Base-by-base conservation (phyloP, 2,888 invertebrate genomes). In the Drosophila colorata region DNA sequence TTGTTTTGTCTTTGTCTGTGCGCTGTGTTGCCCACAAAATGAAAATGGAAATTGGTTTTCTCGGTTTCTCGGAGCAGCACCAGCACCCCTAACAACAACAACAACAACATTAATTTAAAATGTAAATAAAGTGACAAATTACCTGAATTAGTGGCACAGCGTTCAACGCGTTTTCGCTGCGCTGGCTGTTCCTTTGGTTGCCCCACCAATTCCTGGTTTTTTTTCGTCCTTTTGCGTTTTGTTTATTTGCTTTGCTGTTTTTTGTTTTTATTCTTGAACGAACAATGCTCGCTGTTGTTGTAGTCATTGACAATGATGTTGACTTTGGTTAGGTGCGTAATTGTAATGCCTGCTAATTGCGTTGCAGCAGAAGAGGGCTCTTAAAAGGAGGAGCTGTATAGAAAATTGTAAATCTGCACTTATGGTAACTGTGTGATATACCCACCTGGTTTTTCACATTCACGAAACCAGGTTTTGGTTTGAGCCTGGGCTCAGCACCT, bases 61-160 rank as follows among this genome's bases (percentile, higher is more conserved):
- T 86, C 81, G 81, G 79, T 83, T 83, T 66, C 74, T 72, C 69
- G 66, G 65, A 59, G 56, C 57, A 69, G 20, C 55, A 67, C 20
- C 55, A 55, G 35, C 56, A 63, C 9, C 33, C 11, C 2, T 2
- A 31, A 8, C 63, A 49, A 31, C 55, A 63, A 18, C 60, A 75
- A 70, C 64, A 73, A 56, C 67, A 74, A 76, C 78, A 86, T 79
- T 79, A 74, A 84, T 86, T 85, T 87, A 69, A 85, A 85, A 85
- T 87, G 87, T 85, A 85, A 85, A 87, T 87, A 85, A 81, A 85
- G 87, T 87, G 87, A 85, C 85, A 85, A 85, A 85, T 85, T 87
- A 85, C 85, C 85, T 87, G 84, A 84, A 87, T 87, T 85, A 85
- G 80, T 79, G 87, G 75, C 80, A 83, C 78, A 67, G 68, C 82